These are phyloP conservation scores for Mimumesa dahlbomi DNA, from an alignment of 2,888 invertebrate genomes.

Conservation along the genomic window DNA sequence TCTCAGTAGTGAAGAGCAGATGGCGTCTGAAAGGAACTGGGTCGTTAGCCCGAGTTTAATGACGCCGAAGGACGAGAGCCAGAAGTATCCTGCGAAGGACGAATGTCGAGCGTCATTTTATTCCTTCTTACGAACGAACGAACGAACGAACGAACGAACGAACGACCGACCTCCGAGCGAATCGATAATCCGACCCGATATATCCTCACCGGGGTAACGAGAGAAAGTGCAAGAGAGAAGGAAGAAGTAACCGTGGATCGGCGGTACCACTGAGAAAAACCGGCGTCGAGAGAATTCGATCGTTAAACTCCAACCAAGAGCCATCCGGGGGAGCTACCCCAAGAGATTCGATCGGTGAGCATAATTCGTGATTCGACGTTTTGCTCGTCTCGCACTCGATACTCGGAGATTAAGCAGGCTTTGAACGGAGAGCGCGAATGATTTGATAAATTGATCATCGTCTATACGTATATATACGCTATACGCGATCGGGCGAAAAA, in stretches of 20 bases:
- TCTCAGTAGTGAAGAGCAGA: slow-evolving; percentile 27
- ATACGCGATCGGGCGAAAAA: too few species aligned
- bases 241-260: neutral
- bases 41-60: slow-evolving; percentile 64
- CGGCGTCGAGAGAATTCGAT: slow-evolving; percentile 52
- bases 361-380: slow-evolving; percentile 57
- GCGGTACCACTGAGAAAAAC: slow-evolving; percentile 34
- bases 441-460: slow-evolving; percentile 33
- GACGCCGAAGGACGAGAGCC: slow-evolving; percentile 62
- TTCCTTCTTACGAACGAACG: slow-evolving; percentile 53
- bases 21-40: slow-evolving; percentile 63
- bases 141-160: slow-evolving; percentile 57
- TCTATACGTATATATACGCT: too few species aligned
- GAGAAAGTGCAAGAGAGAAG: slow-evolving; percentile 31
- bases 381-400: slow-evolving; percentile 39
- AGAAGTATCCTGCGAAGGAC: slow-evolving; percentile 58
- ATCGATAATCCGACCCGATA: slow-evolving; percentile 71
- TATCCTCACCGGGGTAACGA: slow-evolving; percentile 44
- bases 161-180: slow-evolving; percentile 60
- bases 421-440: slow-evolving; percentile 37
- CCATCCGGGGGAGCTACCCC: slow-evolving; percentile 24
- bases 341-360: slow-evolving; percentile 52
- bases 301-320: slow-evolving; percentile 48
- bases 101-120: slow-evolving; percentile 59
- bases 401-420: slow-evolving; percentile 32